These are phyloP conservation scores for Palythoa heliodiscus DNA, from an alignment of 92 coral and sea anemone species.

Conservation along the genomic window DNA sequence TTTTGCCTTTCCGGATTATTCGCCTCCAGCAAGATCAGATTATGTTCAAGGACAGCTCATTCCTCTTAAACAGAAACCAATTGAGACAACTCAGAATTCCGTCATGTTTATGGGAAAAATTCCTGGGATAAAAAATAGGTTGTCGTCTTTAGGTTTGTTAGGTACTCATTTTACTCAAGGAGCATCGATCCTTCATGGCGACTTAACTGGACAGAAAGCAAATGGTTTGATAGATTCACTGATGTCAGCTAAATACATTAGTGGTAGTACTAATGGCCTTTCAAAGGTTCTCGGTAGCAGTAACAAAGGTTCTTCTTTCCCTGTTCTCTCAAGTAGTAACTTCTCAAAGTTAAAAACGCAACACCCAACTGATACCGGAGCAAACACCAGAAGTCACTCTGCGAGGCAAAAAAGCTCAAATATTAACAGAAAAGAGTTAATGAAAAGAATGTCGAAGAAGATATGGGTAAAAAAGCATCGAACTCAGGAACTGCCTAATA, in stretches of 20 bases:
- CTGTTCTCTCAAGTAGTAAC: constrained; percentile 38
- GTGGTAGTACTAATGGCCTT: constrained; percentile 21
- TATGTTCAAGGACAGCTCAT: constrained; percentile 5
- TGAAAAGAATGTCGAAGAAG: background rate
- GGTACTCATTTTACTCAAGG: background rate
- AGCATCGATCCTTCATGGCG: background rate
- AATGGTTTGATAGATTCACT: constrained; percentile 22
- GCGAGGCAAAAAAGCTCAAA: background rate
- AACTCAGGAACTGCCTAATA: background rate
- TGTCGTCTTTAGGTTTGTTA: background rate
- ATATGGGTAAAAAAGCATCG: constrained; percentile 17
- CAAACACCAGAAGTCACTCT: constrained; percentile 31
- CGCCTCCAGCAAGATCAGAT: constrained; percentile 26
- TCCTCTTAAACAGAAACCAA: constrained; percentile 25
- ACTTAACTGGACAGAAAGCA: constrained; percentile 21
- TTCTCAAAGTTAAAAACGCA: constrained; percentile 27
- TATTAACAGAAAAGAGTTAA: background rate
- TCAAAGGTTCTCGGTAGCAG: constrained; percentile 23
- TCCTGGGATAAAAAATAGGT: background rate
- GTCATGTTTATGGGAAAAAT: constrained; percentile 38
- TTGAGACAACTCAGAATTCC: constrained; percentile 29
- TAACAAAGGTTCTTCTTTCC: constrained; percentile 9
- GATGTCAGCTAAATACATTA: constrained; percentile 9
- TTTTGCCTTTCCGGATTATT: constrained; percentile 28
- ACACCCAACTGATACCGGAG: constrained; percentile 2